Evolutionary conservation across 2,113 vertebrate species (phyloP).

Genomic region (Strix aluco): DNA sequence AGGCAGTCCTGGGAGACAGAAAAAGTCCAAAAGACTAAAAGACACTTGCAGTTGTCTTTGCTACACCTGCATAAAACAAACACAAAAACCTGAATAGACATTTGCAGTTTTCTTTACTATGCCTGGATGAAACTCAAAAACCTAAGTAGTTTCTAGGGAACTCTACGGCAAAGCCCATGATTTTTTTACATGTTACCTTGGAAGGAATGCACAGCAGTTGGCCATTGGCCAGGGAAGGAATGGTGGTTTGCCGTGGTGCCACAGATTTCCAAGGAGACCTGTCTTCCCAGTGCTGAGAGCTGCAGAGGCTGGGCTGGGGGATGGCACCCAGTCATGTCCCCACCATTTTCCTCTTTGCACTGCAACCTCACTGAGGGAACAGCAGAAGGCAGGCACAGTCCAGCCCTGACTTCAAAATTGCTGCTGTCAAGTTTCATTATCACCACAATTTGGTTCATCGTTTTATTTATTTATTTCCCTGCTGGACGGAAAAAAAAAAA

Average conservation of each 20-base stretch:
- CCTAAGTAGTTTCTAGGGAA: background rate
- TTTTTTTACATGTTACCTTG: background rate
- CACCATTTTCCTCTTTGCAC: background rate
- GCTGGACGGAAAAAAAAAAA: background rate
- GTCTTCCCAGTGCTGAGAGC: background rate
- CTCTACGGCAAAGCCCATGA: accelerated
- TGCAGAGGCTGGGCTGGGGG: background rate
- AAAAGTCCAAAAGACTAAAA: background rate
- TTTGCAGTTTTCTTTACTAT: too few relatives aligned
- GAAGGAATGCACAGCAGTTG: accelerated
- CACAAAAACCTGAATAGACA: background rate
- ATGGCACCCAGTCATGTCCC: background rate
- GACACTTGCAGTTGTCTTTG: background rate
- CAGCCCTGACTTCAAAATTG: background rate
- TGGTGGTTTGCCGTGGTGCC: background rate
- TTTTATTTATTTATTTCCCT: background rate
- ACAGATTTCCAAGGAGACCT: background rate
- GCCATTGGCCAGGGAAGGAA: background rate
- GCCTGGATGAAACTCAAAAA: too few relatives aligned
- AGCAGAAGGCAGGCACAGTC: background rate
- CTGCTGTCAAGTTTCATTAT: background rate
- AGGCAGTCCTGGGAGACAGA: background rate
- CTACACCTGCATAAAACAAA: background rate
- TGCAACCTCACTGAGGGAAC: background rate
- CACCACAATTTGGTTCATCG: background rate